Base-by-base conservation (phyloP, 2,888 invertebrate species). In the Euzetes globulus region DNA sequence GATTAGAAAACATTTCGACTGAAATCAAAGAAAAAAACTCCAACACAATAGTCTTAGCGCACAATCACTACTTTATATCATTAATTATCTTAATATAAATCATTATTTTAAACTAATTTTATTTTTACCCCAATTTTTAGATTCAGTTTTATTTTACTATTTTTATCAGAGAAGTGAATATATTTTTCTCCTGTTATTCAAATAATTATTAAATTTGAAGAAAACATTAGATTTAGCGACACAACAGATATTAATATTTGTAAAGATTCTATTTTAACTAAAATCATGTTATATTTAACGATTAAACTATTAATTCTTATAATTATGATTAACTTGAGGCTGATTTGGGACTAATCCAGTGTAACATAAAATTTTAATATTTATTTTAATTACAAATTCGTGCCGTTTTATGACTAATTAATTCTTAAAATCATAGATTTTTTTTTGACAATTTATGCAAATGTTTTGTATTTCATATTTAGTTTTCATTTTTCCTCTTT, bases 271-370 rank as follows among this genome's bases (percentile, higher is more conserved):
- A 50, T 50, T 50, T 50, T 50, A 19, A 55, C 25, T 17, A 2
- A 55, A 55, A 22, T 22, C 5, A 55, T 25, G 25, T 55, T 55
- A 55, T 25, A 22, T 55, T 25, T 55, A 55, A 55, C 41, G 7
- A 41, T 55, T 25, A 19, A 19, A 2, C n/a, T 50, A 50, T 50
- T 50, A 50, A 50, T 9, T 9, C 41, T 9, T 11, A 41, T 41
- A 41, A 50, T 50, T 19, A 50, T n/a, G n/a, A n/a, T 25, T 55
- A 55, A 55, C 25, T 55, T 25, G 9, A 22, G 55, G 55, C 55
- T 55, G 55, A 55, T 55, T 55, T 11, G 55, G 55, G 55, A 55
- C 55, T 55, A 55, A 55, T 25, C 25, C 25, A 55, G 55, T 55
- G 55, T 55, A 55, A 55, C 55, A 55, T 25, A 55, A 55, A 55